Percentiles rank a stretch among this genome's conserved stretches.
Evolutionary conservation across 1,140 invertebrate genomes (phyloP).

Genomic region (Micrasema minimum): DNA sequence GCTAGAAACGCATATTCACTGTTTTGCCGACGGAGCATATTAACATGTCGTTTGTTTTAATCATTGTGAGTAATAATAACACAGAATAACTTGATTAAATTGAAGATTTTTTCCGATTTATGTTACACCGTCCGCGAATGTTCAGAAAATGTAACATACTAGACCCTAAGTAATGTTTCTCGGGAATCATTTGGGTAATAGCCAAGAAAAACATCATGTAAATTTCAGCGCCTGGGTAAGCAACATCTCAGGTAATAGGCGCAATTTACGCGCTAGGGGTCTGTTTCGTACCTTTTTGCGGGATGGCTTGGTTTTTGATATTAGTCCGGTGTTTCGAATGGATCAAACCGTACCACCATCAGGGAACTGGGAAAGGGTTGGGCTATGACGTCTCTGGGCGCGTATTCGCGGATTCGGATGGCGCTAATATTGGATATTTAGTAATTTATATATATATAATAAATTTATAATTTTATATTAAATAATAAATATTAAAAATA

Average conservation of each 20-base stretch:
- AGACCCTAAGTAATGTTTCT: not conserved
- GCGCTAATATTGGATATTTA: no score
- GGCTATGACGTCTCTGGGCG: slow-evolving; percentile 57
- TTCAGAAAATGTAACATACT: not conserved
- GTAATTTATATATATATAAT: no score
- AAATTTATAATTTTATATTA: no score
- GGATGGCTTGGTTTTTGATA: not conserved
- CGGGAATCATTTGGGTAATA: not conserved
- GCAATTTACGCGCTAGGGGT: not conserved
- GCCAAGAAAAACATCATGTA: not conserved
- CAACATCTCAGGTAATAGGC: not conserved
- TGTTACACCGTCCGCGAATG: not conserved
- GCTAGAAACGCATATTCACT: no score
- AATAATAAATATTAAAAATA: no score
- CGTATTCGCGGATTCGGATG: no score
- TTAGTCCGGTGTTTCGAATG: slow-evolving; percentile 27
- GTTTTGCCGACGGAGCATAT: no score
- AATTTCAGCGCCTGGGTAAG: not conserved
- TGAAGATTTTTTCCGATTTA: not conserved
- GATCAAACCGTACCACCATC: slow-evolving; percentile 23
- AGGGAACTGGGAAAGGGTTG: slow-evolving; percentile 25
- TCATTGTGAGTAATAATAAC: not conserved
- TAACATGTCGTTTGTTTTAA: not conserved
- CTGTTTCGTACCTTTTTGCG: not conserved
- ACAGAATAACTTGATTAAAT: not conserved